phyloP scores from a whole-genome alignment of 2,113 vertebrate species.

The Poecilia latipinna region DNA sequence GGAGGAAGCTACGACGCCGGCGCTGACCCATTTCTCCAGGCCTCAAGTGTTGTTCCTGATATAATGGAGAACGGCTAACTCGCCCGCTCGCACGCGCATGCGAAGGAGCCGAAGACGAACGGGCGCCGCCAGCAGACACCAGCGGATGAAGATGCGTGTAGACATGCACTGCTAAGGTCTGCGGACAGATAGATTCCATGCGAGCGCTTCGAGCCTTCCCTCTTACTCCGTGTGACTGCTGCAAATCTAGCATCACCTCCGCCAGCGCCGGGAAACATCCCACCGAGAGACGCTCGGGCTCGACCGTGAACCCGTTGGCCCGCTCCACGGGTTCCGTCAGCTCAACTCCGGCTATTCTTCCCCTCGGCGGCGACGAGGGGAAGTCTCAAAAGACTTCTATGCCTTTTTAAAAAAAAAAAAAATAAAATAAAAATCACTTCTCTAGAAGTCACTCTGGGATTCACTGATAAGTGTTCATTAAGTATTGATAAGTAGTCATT shows the following conservation, averaged over 20 bases:
- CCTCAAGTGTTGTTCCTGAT: constrained; percentile 69
- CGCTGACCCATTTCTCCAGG: constrained; percentile 81
- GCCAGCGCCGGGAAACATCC: constrained; percentile 30
- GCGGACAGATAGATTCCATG: constrained; percentile 5
- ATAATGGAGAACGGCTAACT: constrained; percentile 57
- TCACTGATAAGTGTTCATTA: constrained; percentile 63
- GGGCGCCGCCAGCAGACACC: constrained; percentile 32
- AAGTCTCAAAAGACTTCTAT: constrained; percentile 29
- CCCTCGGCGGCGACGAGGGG: neutral
- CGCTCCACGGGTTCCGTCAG: neutral
- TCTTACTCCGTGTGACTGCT: constrained; percentile 18
- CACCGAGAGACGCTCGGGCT: constrained; percentile 39
- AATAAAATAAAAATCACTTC: constrained; percentile 49
- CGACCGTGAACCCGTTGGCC: constrained; percentile 25
- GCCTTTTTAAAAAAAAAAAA: constrained; percentile 32
- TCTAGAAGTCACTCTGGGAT: constrained; percentile 56
- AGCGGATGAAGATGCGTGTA: constrained; percentile 28
- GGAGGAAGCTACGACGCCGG: constrained; percentile 43
- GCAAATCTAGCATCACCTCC: constrained; percentile 30
- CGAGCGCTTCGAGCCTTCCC: constrained; percentile 8
- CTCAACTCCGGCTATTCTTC: constrained; percentile 12
- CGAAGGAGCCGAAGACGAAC: constrained; percentile 46
- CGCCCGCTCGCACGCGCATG: constrained; percentile 26
- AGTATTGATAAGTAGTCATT: constrained; percentile 67
- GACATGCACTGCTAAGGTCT: constrained; percentile 2